phyloP scores from a whole-genome alignment of 2,797 vertebrate species.

The Tenualosa ilisha region DNA sequence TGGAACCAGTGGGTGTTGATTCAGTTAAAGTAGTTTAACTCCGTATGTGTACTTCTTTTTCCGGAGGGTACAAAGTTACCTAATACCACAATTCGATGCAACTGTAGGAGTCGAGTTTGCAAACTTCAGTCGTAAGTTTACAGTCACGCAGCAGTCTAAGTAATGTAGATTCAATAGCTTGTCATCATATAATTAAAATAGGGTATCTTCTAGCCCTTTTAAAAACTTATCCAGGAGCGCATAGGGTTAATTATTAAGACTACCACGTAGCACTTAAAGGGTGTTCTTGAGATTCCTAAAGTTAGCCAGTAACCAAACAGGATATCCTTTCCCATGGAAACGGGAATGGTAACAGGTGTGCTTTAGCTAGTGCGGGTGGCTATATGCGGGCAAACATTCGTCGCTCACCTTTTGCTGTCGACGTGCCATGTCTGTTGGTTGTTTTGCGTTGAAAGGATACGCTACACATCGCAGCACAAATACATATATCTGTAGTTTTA shows the following conservation, averaged over 20 bases:
- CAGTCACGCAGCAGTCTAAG: neutral
- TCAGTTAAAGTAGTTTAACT: conserved; percentile 36
- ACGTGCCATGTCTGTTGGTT: conserved; percentile 96
- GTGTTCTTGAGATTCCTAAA: neutral
- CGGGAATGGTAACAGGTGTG: conserved; percentile 23
- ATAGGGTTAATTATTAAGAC: neutral
- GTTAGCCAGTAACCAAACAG: conserved; percentile 18
- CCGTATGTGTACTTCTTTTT: conserved; percentile 20
- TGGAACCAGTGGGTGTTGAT: conserved; percentile 36
- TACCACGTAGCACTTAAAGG: neutral
- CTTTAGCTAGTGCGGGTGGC: neutral
- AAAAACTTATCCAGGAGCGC: neutral
- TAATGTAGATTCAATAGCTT: neutral
- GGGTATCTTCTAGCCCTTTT: neutral
- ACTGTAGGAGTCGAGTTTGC: neutral
- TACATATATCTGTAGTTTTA: conserved; percentile 88
- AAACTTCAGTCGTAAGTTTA: neutral
- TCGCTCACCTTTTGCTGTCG: conserved; percentile 93
- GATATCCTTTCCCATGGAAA: neutral
- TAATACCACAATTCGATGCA: neutral
- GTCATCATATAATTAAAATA: neutral
- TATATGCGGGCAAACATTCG: neutral
- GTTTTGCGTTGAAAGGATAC: conserved; percentile 95
- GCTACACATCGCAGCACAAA: conserved; percentile 91
- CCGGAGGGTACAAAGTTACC: neutral